Conservation (phyloP, 2,113 vertebrate genomes). For the Tachysurus vachellii region DNA sequence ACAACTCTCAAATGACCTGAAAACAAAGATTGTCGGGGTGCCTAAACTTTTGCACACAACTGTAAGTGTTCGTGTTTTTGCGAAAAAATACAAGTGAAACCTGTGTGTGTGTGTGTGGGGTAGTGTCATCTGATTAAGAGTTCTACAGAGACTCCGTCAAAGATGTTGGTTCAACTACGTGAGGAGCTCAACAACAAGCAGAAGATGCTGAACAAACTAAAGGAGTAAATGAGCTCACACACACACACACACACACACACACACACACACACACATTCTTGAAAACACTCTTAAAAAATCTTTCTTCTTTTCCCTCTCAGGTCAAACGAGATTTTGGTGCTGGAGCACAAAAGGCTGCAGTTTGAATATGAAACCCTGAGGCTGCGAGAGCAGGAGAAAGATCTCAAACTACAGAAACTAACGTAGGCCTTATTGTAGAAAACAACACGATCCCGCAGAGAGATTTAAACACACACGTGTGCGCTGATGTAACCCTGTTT, state of each 20-base stretch:
- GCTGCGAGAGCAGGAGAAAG: slow-evolving; percentile 81
- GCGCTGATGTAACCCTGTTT: too few species aligned
- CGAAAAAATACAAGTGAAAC: too few species aligned
- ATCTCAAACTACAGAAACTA: slow-evolving; percentile 84
- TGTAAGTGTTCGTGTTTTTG: too few species aligned
- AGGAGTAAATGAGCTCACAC: slow-evolving; percentile 75
- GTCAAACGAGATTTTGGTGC: slow-evolving; percentile 81
- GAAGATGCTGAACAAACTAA: slow-evolving; percentile 88
- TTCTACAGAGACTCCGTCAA: slow-evolving; percentile 88
- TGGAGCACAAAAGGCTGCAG: slow-evolving; percentile 81
- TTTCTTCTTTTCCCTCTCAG: slow-evolving; percentile 60
- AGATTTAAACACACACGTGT: background rate
- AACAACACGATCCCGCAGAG: background rate
- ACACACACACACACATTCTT: background rate
- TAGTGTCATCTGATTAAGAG: background rate
- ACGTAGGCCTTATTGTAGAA: slow-evolving; percentile 68
- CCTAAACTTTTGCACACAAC: too few species aligned
- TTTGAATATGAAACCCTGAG: slow-evolving; percentile 83
- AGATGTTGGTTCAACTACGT: slow-evolving; percentile 85
- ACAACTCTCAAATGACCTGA: too few species aligned
- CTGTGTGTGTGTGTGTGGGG: slow-evolving; percentile 43
- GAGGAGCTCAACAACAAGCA: slow-evolving; percentile 92
- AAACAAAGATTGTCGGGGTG: too few species aligned
- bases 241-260: background rate
- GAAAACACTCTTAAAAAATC: background rate